Percentiles rank a stretch among this genome's conserved stretches.
Conservation (phyloP, 2,797 vertebrate species). For the Dallia pectoralis region DNA sequence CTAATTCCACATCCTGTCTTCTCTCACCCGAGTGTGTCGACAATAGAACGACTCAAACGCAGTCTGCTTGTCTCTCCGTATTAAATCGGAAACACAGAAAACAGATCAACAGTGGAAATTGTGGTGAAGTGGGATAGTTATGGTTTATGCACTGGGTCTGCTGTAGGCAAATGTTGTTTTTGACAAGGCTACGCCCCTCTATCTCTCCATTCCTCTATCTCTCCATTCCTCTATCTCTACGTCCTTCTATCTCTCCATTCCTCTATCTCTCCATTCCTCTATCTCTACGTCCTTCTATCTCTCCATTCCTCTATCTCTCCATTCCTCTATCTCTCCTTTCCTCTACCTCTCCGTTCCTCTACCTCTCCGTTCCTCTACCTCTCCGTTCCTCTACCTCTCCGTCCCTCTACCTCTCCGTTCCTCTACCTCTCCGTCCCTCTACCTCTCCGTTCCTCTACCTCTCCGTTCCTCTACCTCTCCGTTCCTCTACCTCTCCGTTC, state of each 20-base stretch:
- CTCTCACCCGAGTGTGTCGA: neutral
- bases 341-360: no score
- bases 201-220: neutral
- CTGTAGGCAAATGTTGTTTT: no score
- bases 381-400: neutral
- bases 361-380: no score
- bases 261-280: no score
- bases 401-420: neutral
- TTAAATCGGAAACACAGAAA: neutral
- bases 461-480: no score
- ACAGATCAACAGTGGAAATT: neutral
- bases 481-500: no score
- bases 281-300: no score
- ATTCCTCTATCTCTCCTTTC: no score
- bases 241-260: no score
- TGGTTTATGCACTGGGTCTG: neutral
- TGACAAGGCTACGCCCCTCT: neutral
- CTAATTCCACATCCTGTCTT: neutral
- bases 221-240: neutral
- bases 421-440: neutral
- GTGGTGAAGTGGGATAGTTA: neutral
- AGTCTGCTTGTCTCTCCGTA: neutral
- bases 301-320: no score
- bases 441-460: no score
- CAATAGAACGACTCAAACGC: neutral